A percentile compares a stretch with the other conserved stretches of the same genome.
Evolutionary conservation across 2,888 invertebrate species (phyloP).

Genomic region (Drosophila parthenogenetica): DNA sequence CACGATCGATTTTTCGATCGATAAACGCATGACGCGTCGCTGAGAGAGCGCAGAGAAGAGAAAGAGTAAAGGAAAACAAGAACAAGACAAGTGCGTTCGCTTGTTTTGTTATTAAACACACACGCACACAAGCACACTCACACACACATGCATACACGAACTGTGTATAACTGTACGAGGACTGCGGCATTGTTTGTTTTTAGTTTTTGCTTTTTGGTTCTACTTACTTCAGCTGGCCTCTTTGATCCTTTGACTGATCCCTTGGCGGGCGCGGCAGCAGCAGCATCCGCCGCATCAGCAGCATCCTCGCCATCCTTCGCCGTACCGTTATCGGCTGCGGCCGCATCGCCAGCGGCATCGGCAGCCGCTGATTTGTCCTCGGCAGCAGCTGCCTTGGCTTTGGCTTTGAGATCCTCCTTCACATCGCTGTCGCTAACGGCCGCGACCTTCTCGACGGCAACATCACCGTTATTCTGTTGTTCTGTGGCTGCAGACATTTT

Average conservation of each 20-base stretch:
- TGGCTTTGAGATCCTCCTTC: constrained; percentile 85
- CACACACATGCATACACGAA: neutral
- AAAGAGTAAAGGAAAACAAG: constrained; percentile 8
- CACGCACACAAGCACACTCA: constrained; percentile 10
- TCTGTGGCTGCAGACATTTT: constrained; percentile 91
- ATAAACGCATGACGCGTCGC: constrained; percentile 41
- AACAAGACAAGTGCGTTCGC: constrained; percentile 53
- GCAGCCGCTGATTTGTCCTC: constrained; percentile 68
- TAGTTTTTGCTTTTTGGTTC: neutral
- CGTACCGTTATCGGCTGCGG: constrained; percentile 82
- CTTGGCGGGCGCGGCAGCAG: constrained; percentile 86
- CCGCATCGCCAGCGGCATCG: constrained; percentile 80
- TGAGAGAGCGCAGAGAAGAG: constrained; percentile 30
- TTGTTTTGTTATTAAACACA: constrained; percentile 66
- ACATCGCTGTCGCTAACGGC: constrained; percentile 83
- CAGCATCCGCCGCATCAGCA: constrained; percentile 68
- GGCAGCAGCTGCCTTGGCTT: constrained; percentile 72
- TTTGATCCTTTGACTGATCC: constrained; percentile 91
- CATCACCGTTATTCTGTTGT: constrained; percentile 89
- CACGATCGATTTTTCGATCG: constrained; percentile 52
- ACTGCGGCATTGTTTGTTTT: neutral
- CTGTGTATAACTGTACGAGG: constrained; percentile 51
- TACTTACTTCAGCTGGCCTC: constrained; percentile 92
- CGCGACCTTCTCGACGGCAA: constrained; percentile 90
- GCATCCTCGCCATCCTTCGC: constrained; percentile 75